A percentile compares a stretch with the other conserved stretches of the same genome.
phyloP scores from a whole-genome alignment of 2,113 vertebrate species.

The Lipophrys pholis region DNA sequence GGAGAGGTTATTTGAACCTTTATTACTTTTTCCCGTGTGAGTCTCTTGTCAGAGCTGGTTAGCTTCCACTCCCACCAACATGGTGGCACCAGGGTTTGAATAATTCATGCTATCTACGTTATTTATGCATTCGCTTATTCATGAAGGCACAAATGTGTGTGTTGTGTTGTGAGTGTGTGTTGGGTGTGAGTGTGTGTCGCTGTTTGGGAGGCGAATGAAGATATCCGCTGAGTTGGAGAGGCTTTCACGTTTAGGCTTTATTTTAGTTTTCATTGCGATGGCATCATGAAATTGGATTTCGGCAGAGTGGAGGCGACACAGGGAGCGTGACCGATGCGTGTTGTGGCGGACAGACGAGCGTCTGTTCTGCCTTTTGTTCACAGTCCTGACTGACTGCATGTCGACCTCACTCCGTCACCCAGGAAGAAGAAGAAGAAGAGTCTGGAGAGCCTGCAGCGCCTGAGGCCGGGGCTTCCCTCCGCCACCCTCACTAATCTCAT shows the following conservation, averaged over 20 bases:
- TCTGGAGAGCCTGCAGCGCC: conserved; percentile 47
- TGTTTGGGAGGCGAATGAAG: conserved; percentile 74
- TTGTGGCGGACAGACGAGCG: conserved; percentile 58
- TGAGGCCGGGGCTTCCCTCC: conserved; percentile 71
- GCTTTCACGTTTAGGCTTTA: conserved; percentile 33
- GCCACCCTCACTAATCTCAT: conserved; percentile 74
- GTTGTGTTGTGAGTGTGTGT: conserved; percentile 18
- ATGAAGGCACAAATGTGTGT: conserved; percentile 64
- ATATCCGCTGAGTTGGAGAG: conserved; percentile 58
- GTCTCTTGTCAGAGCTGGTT: conserved; percentile 74
- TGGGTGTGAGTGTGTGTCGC: conserved; percentile 24
- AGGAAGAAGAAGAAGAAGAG: background rate
- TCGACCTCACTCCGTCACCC: conserved; percentile 48
- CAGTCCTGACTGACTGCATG: conserved; percentile 51
- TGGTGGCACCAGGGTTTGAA: conserved; percentile 68
- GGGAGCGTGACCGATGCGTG: conserved; percentile 59
- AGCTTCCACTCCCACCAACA: conserved; percentile 63
- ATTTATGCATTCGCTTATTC: conserved; percentile 82
- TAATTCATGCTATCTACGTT: conserved; percentile 81
- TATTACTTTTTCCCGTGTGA: conserved; percentile 70
- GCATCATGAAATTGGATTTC: conserved; percentile 71
- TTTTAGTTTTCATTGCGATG: conserved; percentile 37
- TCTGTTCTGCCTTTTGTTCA: conserved; percentile 67
- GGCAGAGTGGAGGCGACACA: conserved; percentile 44
- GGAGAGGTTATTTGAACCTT: conserved; percentile 73